Base-by-base conservation (phyloP, 1,140 invertebrate genomes). In the Drosophila obscura region DNA sequence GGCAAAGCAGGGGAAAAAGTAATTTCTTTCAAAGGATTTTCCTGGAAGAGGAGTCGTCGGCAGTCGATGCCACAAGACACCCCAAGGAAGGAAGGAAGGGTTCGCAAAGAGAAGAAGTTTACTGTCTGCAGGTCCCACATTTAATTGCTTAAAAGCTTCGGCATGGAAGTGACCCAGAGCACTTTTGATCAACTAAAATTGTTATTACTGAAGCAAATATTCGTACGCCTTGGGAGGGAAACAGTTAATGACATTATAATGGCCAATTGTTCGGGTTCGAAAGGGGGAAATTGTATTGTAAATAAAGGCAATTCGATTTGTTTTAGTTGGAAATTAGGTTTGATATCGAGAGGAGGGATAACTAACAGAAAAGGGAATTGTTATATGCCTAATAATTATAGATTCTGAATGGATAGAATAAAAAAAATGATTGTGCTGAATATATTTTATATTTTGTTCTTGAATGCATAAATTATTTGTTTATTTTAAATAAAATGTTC, bases 161-260 rank as follows among this genome's bases (percentile, higher is more conserved):
- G 22, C 77, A 62, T 59, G 39, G 24, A 51, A 52, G 41, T 51
- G 22, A 71, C 62, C 46, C 56, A 58, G 45, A 58, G 48, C 72
- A 59, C 72, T 71, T 83, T 83, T 57, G 80, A 79, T 77, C 73
- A 64, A 74, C 69, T 71, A 39, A 82, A 80, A 85, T 73, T 73
- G 67, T 80, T 69, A 72, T 83, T 84, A 67, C 45, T 51, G 51
- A 51, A 46, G 41, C 26, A 22, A 48, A 28, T 73, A 22, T 76
- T 53, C 35, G 13, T 50, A 26, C 28, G 52, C 53, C 72, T 45
- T 46, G 9, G 24, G 64, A 57, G 53, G 22, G 43, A 4, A 1
- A 13, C 58, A 55, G 58, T 78, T 85, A 85, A 85, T 85, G 82
- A 61, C 73, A 80, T 85, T 87, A 87, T 87, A 85, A 85, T 87